Conservation (phyloP, 2,888 invertebrate species). For the Vanessa cardui region DNA sequence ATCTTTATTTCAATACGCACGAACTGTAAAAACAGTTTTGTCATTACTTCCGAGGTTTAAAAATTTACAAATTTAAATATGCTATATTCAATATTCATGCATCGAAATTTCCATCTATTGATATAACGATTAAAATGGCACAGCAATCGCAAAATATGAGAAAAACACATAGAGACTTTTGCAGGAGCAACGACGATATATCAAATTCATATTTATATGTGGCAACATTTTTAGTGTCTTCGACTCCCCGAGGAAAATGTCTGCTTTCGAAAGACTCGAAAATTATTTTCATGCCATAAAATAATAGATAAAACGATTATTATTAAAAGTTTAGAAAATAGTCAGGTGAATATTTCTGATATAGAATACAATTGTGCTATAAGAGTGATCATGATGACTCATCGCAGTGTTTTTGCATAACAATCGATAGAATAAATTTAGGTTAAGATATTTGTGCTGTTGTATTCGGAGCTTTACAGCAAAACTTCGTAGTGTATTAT, state of each 20-base stretch:
- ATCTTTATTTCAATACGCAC: no score
- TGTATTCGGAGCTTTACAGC: conserved; percentile 68
- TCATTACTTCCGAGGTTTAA: no score
- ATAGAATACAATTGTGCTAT: conserved; percentile 49
- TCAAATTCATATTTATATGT: conserved; percentile 4
- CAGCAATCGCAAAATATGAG: no score
- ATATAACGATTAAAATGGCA: no score
- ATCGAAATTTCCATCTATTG: no score
- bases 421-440: conserved; percentile 81
- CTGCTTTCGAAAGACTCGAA: conserved; percentile 71
- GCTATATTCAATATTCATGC: no score
- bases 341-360: conserved; percentile 68
- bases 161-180: no score
- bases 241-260: conserved; percentile 71
- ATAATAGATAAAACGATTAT: conserved; percentile 57
- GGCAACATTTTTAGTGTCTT: conserved; percentile 45
- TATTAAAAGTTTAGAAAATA: conserved; percentile 56
- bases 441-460: conserved; percentile 78
- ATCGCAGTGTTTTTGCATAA: conserved; percentile 79
- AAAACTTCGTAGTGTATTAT: conserved; percentile 53
- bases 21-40: no score
- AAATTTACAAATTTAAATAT: no score
- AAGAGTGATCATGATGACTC: conserved; percentile 63
- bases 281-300: conserved; percentile 67
- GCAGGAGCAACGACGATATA: no score